Evolutionary conservation across 2,888 invertebrate species (phyloP).

Genomic region (Eupithecia exiguata): DNA sequence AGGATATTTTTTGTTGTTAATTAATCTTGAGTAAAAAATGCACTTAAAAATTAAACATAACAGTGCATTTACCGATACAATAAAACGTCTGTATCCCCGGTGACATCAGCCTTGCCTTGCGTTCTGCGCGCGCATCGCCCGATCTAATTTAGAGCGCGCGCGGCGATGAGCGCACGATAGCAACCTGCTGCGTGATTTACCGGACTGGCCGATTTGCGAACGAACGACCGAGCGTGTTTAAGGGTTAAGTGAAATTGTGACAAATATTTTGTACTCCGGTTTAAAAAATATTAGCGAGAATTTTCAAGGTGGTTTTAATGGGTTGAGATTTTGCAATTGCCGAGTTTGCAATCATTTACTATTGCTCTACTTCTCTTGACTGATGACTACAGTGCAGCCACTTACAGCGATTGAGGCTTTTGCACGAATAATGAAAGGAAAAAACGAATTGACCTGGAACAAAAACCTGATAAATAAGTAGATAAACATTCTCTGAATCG

Average conservation of each 20-base stretch:
- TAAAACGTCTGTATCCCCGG: constrained; percentile 30
- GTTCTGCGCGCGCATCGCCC: constrained; percentile 36
- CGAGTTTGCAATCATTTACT: no score
- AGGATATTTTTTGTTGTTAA: neutral
- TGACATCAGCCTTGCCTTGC: constrained; percentile 28
- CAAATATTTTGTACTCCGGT: constrained; percentile 1
- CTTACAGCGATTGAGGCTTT: neutral
- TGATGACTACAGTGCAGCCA: neutral
- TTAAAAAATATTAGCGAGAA: neutral
- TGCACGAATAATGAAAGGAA: neutral
- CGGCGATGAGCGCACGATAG: constrained; percentile 58
- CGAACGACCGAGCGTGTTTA: constrained; percentile 18
- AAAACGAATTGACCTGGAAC: neutral
- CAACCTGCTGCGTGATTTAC: constrained; percentile 65
- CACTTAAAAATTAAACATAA: neutral
- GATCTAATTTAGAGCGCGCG: constrained; percentile 65
- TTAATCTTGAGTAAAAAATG: neutral
- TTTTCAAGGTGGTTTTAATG: neutral
- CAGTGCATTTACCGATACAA: constrained; percentile 22
- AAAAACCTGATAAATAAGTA: neutral
- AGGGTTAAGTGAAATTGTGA: constrained; percentile 12
- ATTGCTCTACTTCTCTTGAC: neutral
- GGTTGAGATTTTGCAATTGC: no score
- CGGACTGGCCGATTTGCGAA: constrained; percentile 38
- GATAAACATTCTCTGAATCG: neutral